Base-by-base conservation (phyloP, 2,797 vertebrate species). In the Coregonus sp. region DNA sequence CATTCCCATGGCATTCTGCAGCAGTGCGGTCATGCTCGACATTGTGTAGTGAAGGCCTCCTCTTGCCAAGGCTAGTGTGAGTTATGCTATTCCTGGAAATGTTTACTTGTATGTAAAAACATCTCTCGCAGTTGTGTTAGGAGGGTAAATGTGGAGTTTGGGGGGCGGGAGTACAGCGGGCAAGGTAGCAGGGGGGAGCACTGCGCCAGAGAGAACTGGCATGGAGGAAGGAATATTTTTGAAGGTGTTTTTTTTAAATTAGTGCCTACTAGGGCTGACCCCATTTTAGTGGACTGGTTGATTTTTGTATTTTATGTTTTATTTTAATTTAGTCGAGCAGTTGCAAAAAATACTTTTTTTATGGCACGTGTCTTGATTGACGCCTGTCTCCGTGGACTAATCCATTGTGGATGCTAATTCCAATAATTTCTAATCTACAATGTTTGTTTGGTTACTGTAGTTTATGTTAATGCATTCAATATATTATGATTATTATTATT, bases 1-100 rank as follows among this genome's bases (percentile, higher is more conserved):
- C 77, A 80, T 83, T 77, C 56, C 56, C n/a, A 2, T 20, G 56
- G 84, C 81, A 84, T 89, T 86, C 76, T 85, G 7, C 59, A 54
- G 56, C 69, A 54, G 69, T 75, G 68, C 66, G 33, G 61, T 74
- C 69, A 79, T 79, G 15, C 40, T 76, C 37, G 4, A 77, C 75
- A 54, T n/a, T 84, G 31, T 78, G 70, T 14, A 14, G 40, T 78
- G 40, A 80, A 82, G 0, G 31, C 75, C 66, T 80, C 31, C 72
- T 74, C 76, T 86, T 70, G 67, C 37, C 74, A 79, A 25, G 74
- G 68, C 74, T 65, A 75, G 76, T 78, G 78, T 71, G 61, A 78
- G 70, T 56, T 33, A 67, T 9, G 7, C 70, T 78, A 40, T 70
- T 76, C 73, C 9, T 74, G 61, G 33, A 84, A 52, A 66, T 61